Conservation (phyloP, 2,113 vertebrate genomes). For the Calcarius ornatus region DNA sequence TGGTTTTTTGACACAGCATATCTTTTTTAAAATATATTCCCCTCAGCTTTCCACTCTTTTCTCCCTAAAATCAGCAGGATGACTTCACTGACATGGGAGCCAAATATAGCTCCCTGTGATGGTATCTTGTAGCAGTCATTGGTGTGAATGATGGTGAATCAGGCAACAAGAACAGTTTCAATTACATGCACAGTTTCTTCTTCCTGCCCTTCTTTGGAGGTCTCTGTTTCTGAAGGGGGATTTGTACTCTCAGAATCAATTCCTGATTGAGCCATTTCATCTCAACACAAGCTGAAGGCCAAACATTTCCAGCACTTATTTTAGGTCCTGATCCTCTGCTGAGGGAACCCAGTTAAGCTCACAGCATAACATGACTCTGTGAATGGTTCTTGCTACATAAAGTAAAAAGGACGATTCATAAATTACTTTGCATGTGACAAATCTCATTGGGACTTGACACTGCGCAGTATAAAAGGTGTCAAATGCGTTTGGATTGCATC, state of each 20-base stretch:
- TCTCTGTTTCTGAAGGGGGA: neutral
- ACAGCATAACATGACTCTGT: slow-evolving; percentile 11
- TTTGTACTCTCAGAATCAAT: neutral
- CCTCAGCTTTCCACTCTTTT: neutral
- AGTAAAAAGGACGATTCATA: slow-evolving; percentile 40
- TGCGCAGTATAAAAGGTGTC: slow-evolving; percentile 21
- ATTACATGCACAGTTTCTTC: neutral
- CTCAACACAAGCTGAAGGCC: neutral
- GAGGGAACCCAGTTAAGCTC: slow-evolving; percentile 7
- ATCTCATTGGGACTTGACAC: slow-evolving; percentile 54
- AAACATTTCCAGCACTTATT: neutral
- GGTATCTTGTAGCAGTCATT: neutral
- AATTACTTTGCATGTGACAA: slow-evolving; percentile 56
- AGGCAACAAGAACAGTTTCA: neutral
- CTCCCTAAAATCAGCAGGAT: neutral
- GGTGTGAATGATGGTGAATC: neutral
- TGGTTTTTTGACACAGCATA: neutral
- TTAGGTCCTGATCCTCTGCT: neutral
- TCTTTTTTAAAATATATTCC: neutral
- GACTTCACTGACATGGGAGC: neutral
- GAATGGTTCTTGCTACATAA: slow-evolving; percentile 36
- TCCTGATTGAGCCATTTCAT: neutral
- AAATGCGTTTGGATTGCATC: slow-evolving; percentile 15
- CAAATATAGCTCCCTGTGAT: neutral
- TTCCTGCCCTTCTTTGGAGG: neutral